Base-by-base conservation (phyloP, 2,113 vertebrate genomes). In the Perca flavescens region DNA sequence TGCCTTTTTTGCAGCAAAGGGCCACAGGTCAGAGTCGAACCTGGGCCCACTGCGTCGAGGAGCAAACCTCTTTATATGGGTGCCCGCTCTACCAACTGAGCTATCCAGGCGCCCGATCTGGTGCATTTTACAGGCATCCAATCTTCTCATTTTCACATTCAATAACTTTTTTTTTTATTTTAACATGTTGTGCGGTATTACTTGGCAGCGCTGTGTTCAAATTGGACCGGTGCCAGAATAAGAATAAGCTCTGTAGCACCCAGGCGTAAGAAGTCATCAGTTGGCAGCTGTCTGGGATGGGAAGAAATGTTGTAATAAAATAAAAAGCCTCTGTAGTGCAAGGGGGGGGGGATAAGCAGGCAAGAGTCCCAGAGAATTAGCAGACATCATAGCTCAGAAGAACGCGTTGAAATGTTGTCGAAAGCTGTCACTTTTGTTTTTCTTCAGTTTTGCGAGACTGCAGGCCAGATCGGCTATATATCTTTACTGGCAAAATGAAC, bases 281-380 rank as follows among this genome's bases (percentile, higher is more conserved):
- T 50, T 79, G 75, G 76, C 83, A 86, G 82, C 64, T 82, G 80
- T 84, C 80, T 21, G 63, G 50, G 60, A 82, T 43, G 56, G 22
- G 49, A 85, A 43, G 22, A 84, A 66, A 62, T 65, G 68, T 75
- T 74, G 68, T 58, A 69, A 85, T 80, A 22, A 83, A 85, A 63
- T 75, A 75, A 73, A 66, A 70, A 86, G 74, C 64, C 72, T 89
- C 69, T 60, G 47, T 70, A 50, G 46, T 21, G 22, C 69, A 65
- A 36, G 1, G 19, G 16, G 31, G 31, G 31, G 31, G 21, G n/a
- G 31, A 68, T 40, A 61, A 43, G 54, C 64, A 68, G 73, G 61
- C 61, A 76, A 10, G 58, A 82, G 77, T 74, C 72, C 82, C 47
- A 63, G 50, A 80, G 60, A 80, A 79, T 87, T 62, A 73, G 28